phyloP scores from a whole-genome alignment of 2,888 invertebrate species.

The Pollenia amentaria region DNA sequence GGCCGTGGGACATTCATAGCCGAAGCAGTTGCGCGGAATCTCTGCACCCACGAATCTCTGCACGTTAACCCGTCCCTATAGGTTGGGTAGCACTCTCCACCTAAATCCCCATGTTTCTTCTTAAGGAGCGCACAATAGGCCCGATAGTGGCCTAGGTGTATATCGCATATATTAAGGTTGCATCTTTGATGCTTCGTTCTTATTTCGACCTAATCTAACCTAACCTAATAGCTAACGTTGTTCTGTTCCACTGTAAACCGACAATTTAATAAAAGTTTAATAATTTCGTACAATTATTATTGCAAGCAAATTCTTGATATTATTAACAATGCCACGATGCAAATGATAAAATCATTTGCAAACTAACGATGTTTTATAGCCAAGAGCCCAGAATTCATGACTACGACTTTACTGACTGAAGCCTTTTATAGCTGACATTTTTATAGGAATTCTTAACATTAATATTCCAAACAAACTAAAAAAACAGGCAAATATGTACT shows the following conservation, averaged over 20 bases:
- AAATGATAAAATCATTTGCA: conserved; percentile 35
- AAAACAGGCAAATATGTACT: conserved; percentile 15
- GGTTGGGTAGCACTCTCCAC: no score
- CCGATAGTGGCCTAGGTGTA: no score
- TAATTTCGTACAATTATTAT: conserved; percentile 79
- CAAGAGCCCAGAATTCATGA: not conserved
- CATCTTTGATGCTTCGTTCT: no score
- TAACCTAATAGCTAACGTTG: not conserved
- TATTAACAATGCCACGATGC: conserved; percentile 41
- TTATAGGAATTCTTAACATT: conserved; percentile 69
- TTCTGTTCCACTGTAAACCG: conserved; percentile 49
- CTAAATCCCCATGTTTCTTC: no score
- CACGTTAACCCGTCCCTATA: no score
- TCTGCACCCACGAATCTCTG: no score
- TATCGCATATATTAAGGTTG: no score
- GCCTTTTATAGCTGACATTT: conserved; percentile 75
- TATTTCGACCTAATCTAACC: no score
- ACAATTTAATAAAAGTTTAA: conserved; percentile 80
- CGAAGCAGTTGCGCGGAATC: no score
- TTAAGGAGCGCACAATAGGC: no score
- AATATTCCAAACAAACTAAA: conserved; percentile 20
- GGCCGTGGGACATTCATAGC: no score
- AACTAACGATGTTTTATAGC: conserved; percentile 18
- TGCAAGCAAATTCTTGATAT: conserved; percentile 68
- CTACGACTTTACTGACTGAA: conserved; percentile 54